Percentiles rank a stretch among this genome's conserved stretches.
Conservation (phyloP, 2,113 vertebrate genomes). For the Sarotherodon lohbergeri region DNA sequence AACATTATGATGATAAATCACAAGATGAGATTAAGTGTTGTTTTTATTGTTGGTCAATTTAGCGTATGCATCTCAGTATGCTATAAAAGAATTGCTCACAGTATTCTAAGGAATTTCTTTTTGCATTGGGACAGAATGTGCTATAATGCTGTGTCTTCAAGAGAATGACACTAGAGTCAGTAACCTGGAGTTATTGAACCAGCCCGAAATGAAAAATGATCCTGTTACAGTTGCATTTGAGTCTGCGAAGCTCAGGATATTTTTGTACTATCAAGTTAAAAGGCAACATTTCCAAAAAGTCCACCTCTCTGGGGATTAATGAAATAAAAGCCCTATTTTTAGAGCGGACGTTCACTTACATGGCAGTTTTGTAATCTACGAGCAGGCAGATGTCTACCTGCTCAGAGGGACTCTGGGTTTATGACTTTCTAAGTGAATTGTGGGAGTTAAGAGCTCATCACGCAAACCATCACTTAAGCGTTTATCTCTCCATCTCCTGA, state of each 20-base stretch:
- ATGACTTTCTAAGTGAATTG: background rate
- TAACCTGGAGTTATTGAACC: background rate
- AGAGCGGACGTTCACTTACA: background rate
- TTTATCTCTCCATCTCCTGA: background rate
- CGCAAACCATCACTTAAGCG: background rate
- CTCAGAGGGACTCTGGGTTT: background rate
- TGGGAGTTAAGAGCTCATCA: background rate
- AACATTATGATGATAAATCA: background rate
- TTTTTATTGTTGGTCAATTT: background rate
- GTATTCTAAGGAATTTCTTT: background rate
- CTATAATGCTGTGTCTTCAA: background rate
- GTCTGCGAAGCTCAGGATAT: background rate
- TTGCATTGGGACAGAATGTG: background rate
- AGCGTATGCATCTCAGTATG: fast-evolving
- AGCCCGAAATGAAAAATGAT: background rate
- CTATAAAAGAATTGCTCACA: background rate
- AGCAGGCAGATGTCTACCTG: background rate
- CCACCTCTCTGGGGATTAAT: background rate
- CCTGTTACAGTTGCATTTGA: background rate
- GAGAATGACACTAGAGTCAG: background rate
- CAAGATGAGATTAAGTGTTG: background rate
- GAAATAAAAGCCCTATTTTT: background rate
- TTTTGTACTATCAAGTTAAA: background rate
- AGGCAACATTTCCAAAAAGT: background rate
- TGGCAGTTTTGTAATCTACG: background rate